These are phyloP conservation scores for Cyrtonyx montezumae DNA, from an alignment of 2,113 vertebrate species.

Conservation along the genomic window DNA sequence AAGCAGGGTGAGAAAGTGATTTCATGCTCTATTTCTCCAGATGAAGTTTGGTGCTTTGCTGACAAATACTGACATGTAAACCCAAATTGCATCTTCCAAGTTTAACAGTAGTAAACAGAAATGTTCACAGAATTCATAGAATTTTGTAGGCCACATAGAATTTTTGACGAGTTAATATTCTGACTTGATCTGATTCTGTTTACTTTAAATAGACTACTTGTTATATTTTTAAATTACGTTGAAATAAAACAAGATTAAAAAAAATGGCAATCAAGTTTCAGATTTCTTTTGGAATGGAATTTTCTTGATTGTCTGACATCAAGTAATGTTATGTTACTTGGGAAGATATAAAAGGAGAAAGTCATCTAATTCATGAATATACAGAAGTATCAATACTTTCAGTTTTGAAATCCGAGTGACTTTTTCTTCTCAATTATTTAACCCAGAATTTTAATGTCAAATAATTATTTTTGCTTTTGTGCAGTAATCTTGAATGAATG, in stretches of 20 bases:
- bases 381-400: background rate
- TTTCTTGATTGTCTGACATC: background rate
- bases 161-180: background rate
- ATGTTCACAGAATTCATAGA: background rate
- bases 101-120: conserved; percentile 46
- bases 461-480: background rate
- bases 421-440: background rate
- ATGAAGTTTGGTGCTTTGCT: conserved; percentile 64
- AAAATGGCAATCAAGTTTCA: background rate
- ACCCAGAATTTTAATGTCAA: background rate
- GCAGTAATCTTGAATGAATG: background rate
- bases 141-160: background rate
- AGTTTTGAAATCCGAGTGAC: background rate
- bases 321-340: background rate
- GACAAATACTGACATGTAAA: conserved; percentile 34
- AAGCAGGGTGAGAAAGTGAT: conserved; percentile 68
- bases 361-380: background rate
- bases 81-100: conserved; percentile 9
- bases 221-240: background rate
- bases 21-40: conserved; percentile 73
- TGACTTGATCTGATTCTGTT: background rate
- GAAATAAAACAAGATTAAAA: background rate
- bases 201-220: background rate
- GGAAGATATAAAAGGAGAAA: background rate
- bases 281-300: background rate